Evolutionary conservation across 2,113 vertebrate species (phyloP).

Genomic region (Opisthocomus hoazin): DNA sequence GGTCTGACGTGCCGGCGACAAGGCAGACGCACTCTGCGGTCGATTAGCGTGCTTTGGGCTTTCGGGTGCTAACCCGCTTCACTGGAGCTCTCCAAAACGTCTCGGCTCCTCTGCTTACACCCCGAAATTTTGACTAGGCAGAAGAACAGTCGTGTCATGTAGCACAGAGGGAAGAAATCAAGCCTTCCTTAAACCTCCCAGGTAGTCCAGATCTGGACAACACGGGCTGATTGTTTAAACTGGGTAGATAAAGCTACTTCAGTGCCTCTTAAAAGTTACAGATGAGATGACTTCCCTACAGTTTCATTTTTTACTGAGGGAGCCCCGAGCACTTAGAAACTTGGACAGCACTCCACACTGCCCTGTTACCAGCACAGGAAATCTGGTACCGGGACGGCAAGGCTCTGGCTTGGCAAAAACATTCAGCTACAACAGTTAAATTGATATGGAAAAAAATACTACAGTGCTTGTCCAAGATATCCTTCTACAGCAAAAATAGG

Average conservation of each 20-base stretch:
- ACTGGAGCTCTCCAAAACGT: background rate
- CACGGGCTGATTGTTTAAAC: background rate
- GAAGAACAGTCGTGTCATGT: accelerated
- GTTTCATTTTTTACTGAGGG: background rate
- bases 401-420: background rate
- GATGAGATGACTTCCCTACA: background rate
- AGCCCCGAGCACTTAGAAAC: background rate
- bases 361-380: background rate
- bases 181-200: background rate
- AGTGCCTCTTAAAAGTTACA: too few species aligned
- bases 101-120: background rate
- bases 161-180: background rate
- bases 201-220: background rate
- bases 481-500: background rate
- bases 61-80: background rate
- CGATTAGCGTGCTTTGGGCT: accelerated
- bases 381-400: too few species aligned
- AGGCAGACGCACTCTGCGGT: background rate
- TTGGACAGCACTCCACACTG: too few species aligned
- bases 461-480: background rate
- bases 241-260: background rate
- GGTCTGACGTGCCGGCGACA: too few species aligned
- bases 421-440: background rate
- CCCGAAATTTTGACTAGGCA: accelerated
- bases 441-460: too few species aligned